Evolutionary conservation across 2,888 invertebrate genomes (phyloP).

Genomic region (Heteropelma amictum): DNA sequence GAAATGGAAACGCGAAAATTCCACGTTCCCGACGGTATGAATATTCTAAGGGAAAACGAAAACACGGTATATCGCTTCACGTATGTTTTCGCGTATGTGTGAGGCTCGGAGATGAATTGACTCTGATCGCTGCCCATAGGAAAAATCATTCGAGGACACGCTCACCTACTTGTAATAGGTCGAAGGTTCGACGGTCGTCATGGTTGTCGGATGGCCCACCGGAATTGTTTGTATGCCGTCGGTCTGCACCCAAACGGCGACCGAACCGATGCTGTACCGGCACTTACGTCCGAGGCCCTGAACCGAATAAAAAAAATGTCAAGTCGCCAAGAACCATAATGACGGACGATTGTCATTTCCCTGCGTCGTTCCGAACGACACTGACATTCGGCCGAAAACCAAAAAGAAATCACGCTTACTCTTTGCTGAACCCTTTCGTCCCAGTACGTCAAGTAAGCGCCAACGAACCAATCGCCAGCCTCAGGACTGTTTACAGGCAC

Average conservation of each 20-base stretch:
- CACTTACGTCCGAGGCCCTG: conserved; percentile 79
- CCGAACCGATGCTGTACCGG: conserved; percentile 78
- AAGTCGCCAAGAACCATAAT: too few species aligned
- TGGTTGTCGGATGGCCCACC: conserved; percentile 70
- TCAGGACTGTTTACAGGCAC: conserved; percentile 78
- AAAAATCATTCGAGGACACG: background rate
- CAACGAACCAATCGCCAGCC: conserved; percentile 79
- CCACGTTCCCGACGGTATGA: conserved; percentile 78
- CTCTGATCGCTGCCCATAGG: background rate
- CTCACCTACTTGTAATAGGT: conserved; percentile 78
- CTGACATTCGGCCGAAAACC: too few species aligned
- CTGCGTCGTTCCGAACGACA: too few species aligned
- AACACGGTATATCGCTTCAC: too few species aligned
- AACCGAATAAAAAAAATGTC: too few species aligned
- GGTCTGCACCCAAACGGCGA: conserved; percentile 78
- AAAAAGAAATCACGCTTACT: conserved; percentile 63
- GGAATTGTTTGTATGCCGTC: conserved; percentile 76
- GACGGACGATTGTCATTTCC: too few species aligned
- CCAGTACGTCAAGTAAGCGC: conserved; percentile 78
- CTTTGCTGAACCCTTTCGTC: conserved; percentile 78
- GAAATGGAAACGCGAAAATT: conserved; percentile 75
- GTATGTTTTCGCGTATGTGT: background rate
- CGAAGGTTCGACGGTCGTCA: conserved; percentile 74
- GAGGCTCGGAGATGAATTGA: background rate
- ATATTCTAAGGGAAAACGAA: conserved; percentile 72